Base-by-base conservation (phyloP, 1,140 invertebrate species). In the Drosophila punjabiensis region DNA sequence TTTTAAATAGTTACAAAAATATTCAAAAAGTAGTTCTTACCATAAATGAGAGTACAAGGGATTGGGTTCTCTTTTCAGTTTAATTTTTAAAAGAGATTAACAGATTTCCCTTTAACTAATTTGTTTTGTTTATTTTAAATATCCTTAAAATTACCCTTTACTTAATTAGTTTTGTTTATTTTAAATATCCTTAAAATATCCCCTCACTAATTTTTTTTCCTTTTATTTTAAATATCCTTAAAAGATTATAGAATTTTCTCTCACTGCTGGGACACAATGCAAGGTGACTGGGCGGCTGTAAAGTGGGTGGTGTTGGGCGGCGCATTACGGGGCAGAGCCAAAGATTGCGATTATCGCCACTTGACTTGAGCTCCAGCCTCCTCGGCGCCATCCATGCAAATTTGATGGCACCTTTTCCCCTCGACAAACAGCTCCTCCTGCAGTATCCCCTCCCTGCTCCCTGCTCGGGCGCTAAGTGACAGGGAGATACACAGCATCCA, bases 331-430 rank as follows among this genome's bases (percentile, higher is more conserved):
- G 48, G 35, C 20, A 24, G 37, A 70, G 52, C 18, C 56, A 82
- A 79, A 74, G 65, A 76, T 81, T 70, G 84, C 68, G 80, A 87
- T 87, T 87, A 87, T 87, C 82, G 77, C 80, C 85, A 81, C 81
- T 88, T 89, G 81, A 88, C 78, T 88, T 90, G 68, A 76, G 79
- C 43, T 52, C 13, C 43, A 53, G 74, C 56, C 68, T 52, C 48
- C 37, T 41, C 45, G 47, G 69, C 75, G 50, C 58, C 55, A 41
- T 18, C 52, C 68, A 89, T 85, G 86, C 86, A 89, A 89, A 89
- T 89, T 86, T 90, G 69, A 82, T 90, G 79, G 60, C 64, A 77
- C 64, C 76, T 47, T 35, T 32, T 30, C 60, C 58, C n/a, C 24
- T 11, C 6, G 14, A n/a, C 52, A 37, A 33, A 50, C 28, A 18